Base-by-base conservation (phyloP, 1,140 invertebrate genomes). In the Eupristina koningsbergeri region DNA sequence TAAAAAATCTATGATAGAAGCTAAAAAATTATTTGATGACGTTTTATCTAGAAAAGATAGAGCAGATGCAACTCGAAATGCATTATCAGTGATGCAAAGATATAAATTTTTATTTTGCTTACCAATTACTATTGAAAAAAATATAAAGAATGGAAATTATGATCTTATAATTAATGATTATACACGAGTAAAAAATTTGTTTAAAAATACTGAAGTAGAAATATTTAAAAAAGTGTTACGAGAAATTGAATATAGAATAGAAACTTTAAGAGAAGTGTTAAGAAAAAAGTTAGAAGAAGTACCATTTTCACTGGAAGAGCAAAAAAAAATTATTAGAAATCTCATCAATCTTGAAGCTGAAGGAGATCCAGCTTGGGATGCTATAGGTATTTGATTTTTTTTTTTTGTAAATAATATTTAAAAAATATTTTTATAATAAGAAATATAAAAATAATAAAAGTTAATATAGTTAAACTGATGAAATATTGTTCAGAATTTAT, bases 81-180 rank as follows among this genome's bases (percentile, higher is more conserved):
- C 98, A 22, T 93, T 99, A 29, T 96, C 97, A 86, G 95, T 99
- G 9, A 93, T 99, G 83, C 97, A 98, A 73, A 94, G 98, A 80
- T 98, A 97, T 89, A 93, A 94, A 85, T 99, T 99, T 92, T 94
- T 99, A 0, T 99, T 99, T 90, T 98, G 98, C 90, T 94, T 99
- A 85, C 98, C 98, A 1, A 95, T 97, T 50, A 96, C 96, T 77
- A 99, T 99, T 80, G 97, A 99, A 86, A 96, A 96, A 81, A 98
- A 98, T 88, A 98, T 99, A 84, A 94, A 96, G 86, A 96, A 97
- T 89, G 98, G 97, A 73, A 98, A 99, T 89, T 99, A 98, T 91
- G 98, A 99, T 91, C 94, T 98, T 36, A 97, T 99, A 34, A 98
- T 99, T 78, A 99, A 99, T 90, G 99, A 99, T 92, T 99, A 99